Base-by-base conservation (phyloP, 1,140 invertebrate species). In the Popillia japonica region DNA sequence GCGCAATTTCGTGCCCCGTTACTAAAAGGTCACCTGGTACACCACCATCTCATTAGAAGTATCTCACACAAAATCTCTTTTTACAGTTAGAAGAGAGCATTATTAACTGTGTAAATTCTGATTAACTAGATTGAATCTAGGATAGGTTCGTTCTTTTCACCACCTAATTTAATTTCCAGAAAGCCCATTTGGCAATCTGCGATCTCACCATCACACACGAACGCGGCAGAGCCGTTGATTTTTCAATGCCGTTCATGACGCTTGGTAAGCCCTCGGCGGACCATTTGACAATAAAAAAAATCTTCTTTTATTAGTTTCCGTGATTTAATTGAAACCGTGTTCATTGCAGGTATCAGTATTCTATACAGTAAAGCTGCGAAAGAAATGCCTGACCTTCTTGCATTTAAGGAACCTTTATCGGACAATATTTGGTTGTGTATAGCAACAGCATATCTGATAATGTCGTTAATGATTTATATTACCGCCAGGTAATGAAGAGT, bases 371-470 rank as follows among this genome's bases (percentile, higher is more conserved):
- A 94, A 83, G 90, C 93, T 0, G 88, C 90, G 22, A 91, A 92
- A 76, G 91, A 93, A 81, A 89, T 91, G 3, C 91, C 93, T 0
- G 90, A 94, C 84, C 86, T 98, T 0, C 95, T 98, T 87, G 94
- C 95, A 0, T 98, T 98, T 84, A 87, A 97, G 72, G 92, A 92
- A 14, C 97, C 97, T 2, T 92, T 98, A 77, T 96, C 95, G 3
- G 88, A 94, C 8, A 94, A 96, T 83, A 96, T 98, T 14, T 99
- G 97, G 97, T 92, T 98, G 79, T 97, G 95, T 86, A 96, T 96
- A 92, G 93, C 92, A 0, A 94, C 94, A 0, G 95, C 96, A 9
- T 98, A 96, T 86, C 87, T 98, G 44, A 92, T 92, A 27, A 94
- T 98, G 44, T 96, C 96, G 0, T 84, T 96, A 42, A 88, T 96